A percentile compares a stretch with the other conserved stretches of the same genome.
Evolutionary conservation across 2,113 vertebrate species (phyloP).

Genomic region (Pollimyrus isidori): DNA sequence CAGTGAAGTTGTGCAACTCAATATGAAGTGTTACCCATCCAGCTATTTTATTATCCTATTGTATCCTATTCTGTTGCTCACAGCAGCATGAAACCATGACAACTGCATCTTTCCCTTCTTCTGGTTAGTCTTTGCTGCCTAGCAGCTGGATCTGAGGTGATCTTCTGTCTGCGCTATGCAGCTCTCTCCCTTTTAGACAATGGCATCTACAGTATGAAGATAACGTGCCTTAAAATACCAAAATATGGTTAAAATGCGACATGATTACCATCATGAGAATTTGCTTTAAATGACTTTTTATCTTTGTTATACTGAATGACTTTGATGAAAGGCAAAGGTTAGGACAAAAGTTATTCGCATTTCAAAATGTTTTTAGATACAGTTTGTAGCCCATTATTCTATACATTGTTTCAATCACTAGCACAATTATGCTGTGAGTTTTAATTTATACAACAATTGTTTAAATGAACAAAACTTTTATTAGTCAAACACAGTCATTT

Average conservation of each 20-base stretch:
- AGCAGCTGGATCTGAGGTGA: background rate
- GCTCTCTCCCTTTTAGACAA: no score
- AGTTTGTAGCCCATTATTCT: no score
- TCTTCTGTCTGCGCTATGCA: background rate
- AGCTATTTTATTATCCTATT: background rate
- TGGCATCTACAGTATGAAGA: no score
- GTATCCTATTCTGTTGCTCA: background rate
- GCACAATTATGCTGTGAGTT: background rate
- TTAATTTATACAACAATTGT: background rate
- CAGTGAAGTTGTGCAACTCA: background rate
- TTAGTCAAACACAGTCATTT: no score
- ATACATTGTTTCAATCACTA: background rate
- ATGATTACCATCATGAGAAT: background rate
- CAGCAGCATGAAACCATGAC: background rate
- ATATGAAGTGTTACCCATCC: background rate
- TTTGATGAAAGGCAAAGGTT: no score
- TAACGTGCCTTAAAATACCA: no score
- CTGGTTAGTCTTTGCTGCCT: background rate
- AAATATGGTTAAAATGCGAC: no score
- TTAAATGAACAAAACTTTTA: no score
- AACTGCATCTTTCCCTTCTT: background rate
- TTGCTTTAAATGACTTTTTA: no score
- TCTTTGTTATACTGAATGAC: no score
- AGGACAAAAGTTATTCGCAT: no score
- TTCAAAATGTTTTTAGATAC: no score